A percentile compares a stretch with the other conserved stretches of the same genome.
Evolutionary conservation across 1,140 invertebrate genomes (phyloP).

Genomic region (Drosophila rufa): DNA sequence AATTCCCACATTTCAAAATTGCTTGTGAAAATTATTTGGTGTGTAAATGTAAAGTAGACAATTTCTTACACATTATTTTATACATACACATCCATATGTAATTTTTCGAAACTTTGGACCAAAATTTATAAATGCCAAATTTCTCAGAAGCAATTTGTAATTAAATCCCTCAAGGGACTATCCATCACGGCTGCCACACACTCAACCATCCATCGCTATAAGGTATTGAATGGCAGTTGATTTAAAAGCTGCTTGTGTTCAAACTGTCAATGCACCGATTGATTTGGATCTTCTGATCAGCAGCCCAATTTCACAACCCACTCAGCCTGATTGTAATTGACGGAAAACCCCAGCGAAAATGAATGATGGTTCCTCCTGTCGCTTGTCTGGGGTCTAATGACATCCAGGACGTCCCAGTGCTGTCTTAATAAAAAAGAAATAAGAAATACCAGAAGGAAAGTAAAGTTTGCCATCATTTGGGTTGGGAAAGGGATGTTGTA

Average conservation of each 20-base stretch:
- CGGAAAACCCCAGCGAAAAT: constrained; percentile 51
- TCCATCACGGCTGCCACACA: constrained; percentile 19
- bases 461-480: constrained; percentile 34
- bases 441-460: neutral
- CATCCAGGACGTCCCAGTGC: constrained; percentile 60
- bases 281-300: constrained; percentile 36
- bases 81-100: neutral
- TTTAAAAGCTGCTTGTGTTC: constrained; percentile 29
- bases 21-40: neutral
- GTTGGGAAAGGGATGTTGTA: neutral
- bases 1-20: neutral
- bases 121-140: neutral
- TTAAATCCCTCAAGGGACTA: neutral
- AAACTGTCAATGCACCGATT: constrained; percentile 25
- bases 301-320: constrained; percentile 21
- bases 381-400: constrained; percentile 57
- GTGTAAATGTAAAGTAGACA: neutral
- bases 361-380: constrained; percentile 61
- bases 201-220: constrained; percentile 9
- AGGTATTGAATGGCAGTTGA: constrained; percentile 24
- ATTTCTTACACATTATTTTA: neutral
- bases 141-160: constrained; percentile 2
- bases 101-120: neutral
- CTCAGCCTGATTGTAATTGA: constrained; percentile 41
- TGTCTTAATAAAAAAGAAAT: constrained; percentile 40